These are phyloP conservation scores for Drosophila eugracilis DNA, from an alignment of 1,140 invertebrate genomes.

Conservation along the genomic window DNA sequence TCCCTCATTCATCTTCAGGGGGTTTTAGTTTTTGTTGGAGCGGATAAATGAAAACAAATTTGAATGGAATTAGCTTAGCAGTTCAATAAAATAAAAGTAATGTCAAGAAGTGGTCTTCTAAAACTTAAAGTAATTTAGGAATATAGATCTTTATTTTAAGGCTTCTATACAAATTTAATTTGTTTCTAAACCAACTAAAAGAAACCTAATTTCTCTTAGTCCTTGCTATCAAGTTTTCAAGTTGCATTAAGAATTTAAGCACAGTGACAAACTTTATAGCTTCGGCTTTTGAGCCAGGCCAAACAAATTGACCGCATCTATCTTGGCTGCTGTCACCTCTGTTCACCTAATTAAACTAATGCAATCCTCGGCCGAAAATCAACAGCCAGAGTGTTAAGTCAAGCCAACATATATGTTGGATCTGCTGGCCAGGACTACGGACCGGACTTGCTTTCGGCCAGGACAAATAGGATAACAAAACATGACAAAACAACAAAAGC, in stretches of 20 bases:
- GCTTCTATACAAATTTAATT: too few species aligned
- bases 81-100: too few species aligned
- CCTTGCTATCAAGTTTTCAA: conserved; percentile 11
- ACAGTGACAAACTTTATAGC: conserved; percentile 5
- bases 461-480: conserved; percentile 53
- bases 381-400: conserved; percentile 47
- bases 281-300: conserved; percentile 12
- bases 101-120: too few species aligned
- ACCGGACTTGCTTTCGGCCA: conserved; percentile 10
- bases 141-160: too few species aligned
- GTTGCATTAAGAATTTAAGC: conserved; percentile 10
- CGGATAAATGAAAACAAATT: neutral
- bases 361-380: conserved; percentile 37
- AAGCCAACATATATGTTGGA: conserved; percentile 13
- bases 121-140: too few species aligned
- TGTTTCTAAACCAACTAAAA: too few species aligned
- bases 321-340: conserved; percentile 30
- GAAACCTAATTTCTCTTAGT: neutral
- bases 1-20: neutral
- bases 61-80: neutral
- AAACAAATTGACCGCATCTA: conserved; percentile 29
- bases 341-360: conserved; percentile 57
- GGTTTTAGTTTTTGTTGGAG: neutral
- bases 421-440: conserved; percentile 7
- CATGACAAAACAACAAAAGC: conserved; percentile 51